Evolutionary conservation across 1,140 invertebrate species (phyloP).

Genomic region (Coptotermes formosanus): DNA sequence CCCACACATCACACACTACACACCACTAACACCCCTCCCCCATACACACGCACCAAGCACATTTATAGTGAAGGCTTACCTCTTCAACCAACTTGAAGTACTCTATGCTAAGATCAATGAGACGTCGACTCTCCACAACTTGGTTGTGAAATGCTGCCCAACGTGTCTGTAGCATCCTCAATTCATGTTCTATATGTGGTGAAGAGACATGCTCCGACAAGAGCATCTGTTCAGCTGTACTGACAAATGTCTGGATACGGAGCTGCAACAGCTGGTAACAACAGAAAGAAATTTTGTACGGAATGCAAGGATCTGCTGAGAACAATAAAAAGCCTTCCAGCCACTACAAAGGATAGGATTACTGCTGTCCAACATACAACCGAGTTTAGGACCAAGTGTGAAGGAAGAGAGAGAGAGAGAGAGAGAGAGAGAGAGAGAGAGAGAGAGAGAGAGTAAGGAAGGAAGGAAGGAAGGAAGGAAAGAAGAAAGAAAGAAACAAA

Average conservation of each 20-base stretch:
- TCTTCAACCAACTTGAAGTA: slow-evolving; percentile 60
- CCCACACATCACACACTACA: too few relatives aligned
- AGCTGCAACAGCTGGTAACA: slow-evolving; percentile 63
- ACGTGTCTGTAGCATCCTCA: slow-evolving; percentile 65
- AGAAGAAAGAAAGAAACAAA: not conserved
- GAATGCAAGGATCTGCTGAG: not conserved
- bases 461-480: too few relatives aligned
- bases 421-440: not conserved
- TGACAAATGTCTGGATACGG: slow-evolving; percentile 70
- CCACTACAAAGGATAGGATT: slow-evolving; percentile 21
- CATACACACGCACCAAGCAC: too few relatives aligned
- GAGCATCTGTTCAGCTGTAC: slow-evolving; percentile 65
- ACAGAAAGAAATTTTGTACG: slow-evolving; percentile 35
- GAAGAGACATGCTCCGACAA: slow-evolving; percentile 57
- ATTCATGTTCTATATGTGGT: slow-evolving; percentile 59
- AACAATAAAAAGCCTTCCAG: not conserved
- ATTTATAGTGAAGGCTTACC: slow-evolving; percentile 42
- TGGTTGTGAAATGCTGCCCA: slow-evolving; percentile 71
- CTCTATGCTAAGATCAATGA: slow-evolving; percentile 55
- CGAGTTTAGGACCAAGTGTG: too few relatives aligned
- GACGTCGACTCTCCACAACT: slow-evolving; percentile 62
- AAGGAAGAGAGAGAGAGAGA: not conserved
- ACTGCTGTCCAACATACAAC: not conserved
- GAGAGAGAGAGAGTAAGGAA: not conserved
- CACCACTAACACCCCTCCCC: too few relatives aligned